These are phyloP conservation scores for Synergus japonicus DNA, from an alignment of 2,888 invertebrate genomes.

Conservation along the genomic window DNA sequence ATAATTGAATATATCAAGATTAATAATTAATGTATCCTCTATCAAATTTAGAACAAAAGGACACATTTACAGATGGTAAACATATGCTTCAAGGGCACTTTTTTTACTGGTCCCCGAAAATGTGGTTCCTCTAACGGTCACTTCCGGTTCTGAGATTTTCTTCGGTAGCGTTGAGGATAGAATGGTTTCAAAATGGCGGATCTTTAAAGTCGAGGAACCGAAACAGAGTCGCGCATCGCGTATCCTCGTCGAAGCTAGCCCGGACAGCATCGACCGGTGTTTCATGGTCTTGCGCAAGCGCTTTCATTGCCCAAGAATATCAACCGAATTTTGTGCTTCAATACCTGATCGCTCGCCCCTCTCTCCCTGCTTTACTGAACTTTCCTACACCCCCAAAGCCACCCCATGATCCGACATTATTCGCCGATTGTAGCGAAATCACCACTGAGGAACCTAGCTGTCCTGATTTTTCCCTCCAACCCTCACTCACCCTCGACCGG, in stretches of 20 bases:
- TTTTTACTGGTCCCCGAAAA: background rate
- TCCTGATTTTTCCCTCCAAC: conserved; percentile 39
- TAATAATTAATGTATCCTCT: no score
- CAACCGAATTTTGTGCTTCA: conserved; percentile 67
- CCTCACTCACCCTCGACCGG: conserved; percentile 31
- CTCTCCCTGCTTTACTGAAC: conserved; percentile 51
- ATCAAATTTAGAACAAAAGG: no score
- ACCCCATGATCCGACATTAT: conserved; percentile 58
- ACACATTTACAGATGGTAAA: background rate
- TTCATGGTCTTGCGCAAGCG: conserved; percentile 66
- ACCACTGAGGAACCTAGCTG: conserved; percentile 46
- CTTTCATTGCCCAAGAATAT: conserved; percentile 70
- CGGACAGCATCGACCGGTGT: conserved; percentile 76
- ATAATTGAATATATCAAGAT: no score
- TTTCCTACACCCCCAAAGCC: conserved; percentile 53
- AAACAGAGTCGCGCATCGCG: conserved; percentile 61
- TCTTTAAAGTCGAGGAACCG: conserved; percentile 63
- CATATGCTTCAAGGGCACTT: background rate
- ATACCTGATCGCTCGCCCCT: conserved; percentile 67
- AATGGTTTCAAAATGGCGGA: conserved; percentile 68
- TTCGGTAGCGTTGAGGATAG: background rate
- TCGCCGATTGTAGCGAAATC: conserved; percentile 61
- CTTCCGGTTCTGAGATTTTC: conserved; percentile 11
- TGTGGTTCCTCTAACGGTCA: background rate
- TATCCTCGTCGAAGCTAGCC: conserved; percentile 67